Evolutionary conservation across 2,113 vertebrate genomes (phyloP), one percentile per base, ranked within the genome.

Genomic region (Calcarius ornatus): DNA sequence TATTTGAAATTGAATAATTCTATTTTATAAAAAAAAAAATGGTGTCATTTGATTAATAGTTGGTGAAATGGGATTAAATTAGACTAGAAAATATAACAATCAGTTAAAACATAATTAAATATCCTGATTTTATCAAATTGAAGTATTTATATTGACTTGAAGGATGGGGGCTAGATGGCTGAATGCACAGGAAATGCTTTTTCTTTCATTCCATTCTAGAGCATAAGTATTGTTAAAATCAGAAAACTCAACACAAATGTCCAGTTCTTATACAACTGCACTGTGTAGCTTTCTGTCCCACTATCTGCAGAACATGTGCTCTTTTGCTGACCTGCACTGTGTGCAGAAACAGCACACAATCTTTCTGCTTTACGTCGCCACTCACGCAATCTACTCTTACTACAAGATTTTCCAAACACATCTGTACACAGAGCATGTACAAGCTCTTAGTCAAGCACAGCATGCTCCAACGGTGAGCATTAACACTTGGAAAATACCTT

Each of bases 401-500:
- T 66, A 17, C 63, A 68, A 88, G 73, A 76, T 85, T 90, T 71
- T 54, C 53, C 35, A 64, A 88, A 77, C 81, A 78, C 57, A 63
- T 64, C 54, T 33, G 31, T 22, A 56, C 54, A 33, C 54, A 56
- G 31, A 56, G 54, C 54, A 33, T 91, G 71, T 91, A 42, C 81
- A 78, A 88, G 45, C 75, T 59, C 92, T 80, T 93, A 61, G 87
- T 71, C 84, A 90, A 94, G 43, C 81, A 86, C 45, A 81, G 59
- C 48, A n/a, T 65, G 20, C 73, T 50, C 87, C 73, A 61, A 81
- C 28, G 75, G 37, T n/a, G 45, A 91, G 16, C 38, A 19, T 40
- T 91, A 81, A 65, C 81, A 35, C 69, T 27, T 93, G 69, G 22
- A 84, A 96, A 95, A 93, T 40, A 77, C 21, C 48, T 90, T 92